Conservation (phyloP, 2,888 invertebrate species). For the Cylloceria caligata region DNA sequence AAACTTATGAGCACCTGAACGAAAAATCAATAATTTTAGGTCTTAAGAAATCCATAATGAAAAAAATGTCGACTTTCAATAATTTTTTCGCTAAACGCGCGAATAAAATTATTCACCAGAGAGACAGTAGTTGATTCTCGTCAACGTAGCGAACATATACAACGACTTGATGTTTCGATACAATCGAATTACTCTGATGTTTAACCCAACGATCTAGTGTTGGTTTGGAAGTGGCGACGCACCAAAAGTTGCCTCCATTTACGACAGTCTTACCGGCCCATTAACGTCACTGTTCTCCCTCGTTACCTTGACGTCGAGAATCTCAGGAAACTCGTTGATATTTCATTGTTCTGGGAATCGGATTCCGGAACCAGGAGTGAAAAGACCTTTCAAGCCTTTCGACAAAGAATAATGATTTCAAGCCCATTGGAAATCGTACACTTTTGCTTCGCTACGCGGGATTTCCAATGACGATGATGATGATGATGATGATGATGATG, state of each 20-base stretch:
- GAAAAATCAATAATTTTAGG: no score
- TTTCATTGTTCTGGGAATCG: slow-evolving; percentile 32
- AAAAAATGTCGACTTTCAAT: no score
- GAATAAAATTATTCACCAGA: no score
- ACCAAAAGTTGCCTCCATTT: not conserved
- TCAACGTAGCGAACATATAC: no score
- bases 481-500: slow-evolving; percentile 25
- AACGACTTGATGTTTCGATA: no score
- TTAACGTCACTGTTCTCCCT: not conserved
- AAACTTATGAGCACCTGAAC: no score
- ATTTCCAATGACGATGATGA: slow-evolving; percentile 46
- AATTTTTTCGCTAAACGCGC: no score
- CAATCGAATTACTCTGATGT: no score
- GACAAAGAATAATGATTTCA: slow-evolving; percentile 30
- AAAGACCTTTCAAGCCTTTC: not conserved
- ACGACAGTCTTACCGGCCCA: not conserved
- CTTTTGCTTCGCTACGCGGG: not conserved
- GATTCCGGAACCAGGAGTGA: slow-evolving; percentile 21
- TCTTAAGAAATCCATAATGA: no score
- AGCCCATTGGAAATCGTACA: slow-evolving; percentile 34
- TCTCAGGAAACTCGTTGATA: slow-evolving; percentile 24
- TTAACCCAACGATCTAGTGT: not conserved
- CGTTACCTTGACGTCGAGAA: slow-evolving; percentile 12
- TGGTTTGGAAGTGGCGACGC: not conserved
- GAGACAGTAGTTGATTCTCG: no score